Evolutionary conservation across 2,888 invertebrate genomes (phyloP), one percentile per base, ranked within the genome.

Genomic region (Cheilosia grossa): DNA sequence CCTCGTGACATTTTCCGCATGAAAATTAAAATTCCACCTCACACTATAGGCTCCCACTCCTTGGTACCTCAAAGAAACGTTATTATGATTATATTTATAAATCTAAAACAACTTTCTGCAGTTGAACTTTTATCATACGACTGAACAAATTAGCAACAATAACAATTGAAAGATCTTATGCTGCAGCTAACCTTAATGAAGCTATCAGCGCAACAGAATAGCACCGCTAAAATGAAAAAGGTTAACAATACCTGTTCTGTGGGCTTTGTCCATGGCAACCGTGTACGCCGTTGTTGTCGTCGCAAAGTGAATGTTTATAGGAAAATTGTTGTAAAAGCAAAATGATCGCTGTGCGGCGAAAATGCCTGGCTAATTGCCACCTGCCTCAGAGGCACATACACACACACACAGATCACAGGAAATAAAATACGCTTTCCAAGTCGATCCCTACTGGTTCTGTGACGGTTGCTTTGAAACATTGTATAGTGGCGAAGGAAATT

Each of bases 311-410:
- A 83, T 80, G 83, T 80, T 80, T 74, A 66, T 66, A 61, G 58
- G 73, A 83, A 73, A 73, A 78, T 75, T 75, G 56, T 42, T 42
- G 21, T 21, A n/a, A 49, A 63, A 63, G 59, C 63, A 82, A 82
- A 78, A 78, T 63, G 59, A 82, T 61, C 53, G 58, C 72, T 37
- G 37, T 30, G 53, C 42, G 51, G 51, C 37, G 27, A 70, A 80
- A 74, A 83, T 83, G 80, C 64, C 74, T 80, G 33, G 58, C 80
- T 83, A 83, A 83, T 83, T 83, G 83, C 83, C 80, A 80, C 63
- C 53, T 74, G 83, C 74, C 83, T 80, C 33, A 10, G 19, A 80
- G 83, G 70, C 69, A 73, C 1, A 27, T 21, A 30, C 19, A 47
- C 13, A 17, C 9, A 54, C 37, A 33, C 21, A 37, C 10, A n/a